Percentiles rank a stretch among this genome's conserved stretches.
Conservation (phyloP, 2,888 invertebrate genomes). For the Achlya flavicornis region DNA sequence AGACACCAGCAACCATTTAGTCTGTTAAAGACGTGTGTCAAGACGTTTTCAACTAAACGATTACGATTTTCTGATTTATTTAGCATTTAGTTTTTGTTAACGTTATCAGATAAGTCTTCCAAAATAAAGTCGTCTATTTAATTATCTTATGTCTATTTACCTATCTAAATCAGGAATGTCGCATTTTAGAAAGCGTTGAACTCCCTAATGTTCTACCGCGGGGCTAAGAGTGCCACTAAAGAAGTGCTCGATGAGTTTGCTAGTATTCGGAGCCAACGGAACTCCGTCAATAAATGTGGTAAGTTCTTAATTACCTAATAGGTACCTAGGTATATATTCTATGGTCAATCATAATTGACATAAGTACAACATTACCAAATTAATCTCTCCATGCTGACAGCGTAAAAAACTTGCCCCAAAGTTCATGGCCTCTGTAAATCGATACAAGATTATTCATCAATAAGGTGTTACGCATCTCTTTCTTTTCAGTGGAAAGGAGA, state of each 20-base stretch:
- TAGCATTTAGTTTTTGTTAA: too few species aligned
- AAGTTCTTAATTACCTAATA: conserved; percentile 13
- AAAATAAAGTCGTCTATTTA: too few species aligned
- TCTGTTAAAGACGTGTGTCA: too few species aligned
- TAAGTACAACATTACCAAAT: too few species aligned
- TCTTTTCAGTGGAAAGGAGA: not conserved
- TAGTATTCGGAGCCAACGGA: conserved; percentile 28
- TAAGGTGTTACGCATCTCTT: not conserved
- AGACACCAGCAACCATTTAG: too few species aligned
- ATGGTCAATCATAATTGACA: too few species aligned
- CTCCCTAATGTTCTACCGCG: conserved; percentile 48
- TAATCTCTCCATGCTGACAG: not conserved
- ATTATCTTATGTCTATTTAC: not conserved
- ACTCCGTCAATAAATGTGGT: conserved; percentile 18
- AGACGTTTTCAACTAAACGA: too few species aligned
- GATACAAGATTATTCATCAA: not conserved
- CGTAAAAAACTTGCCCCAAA: not conserved
- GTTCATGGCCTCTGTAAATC: not conserved
- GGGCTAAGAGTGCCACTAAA: conserved; percentile 27
- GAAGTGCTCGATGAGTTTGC: conserved; percentile 40
- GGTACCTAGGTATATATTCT: too few species aligned
- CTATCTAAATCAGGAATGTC: not conserved
- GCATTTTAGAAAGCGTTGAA: conserved; percentile 41
- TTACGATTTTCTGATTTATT: not conserved
- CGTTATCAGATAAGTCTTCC: too few species aligned